Evolutionary conservation across 2,113 vertebrate genomes (phyloP), one percentile per base, ranked within the genome.

Genomic region (Seriola quinqueradiata): DNA sequence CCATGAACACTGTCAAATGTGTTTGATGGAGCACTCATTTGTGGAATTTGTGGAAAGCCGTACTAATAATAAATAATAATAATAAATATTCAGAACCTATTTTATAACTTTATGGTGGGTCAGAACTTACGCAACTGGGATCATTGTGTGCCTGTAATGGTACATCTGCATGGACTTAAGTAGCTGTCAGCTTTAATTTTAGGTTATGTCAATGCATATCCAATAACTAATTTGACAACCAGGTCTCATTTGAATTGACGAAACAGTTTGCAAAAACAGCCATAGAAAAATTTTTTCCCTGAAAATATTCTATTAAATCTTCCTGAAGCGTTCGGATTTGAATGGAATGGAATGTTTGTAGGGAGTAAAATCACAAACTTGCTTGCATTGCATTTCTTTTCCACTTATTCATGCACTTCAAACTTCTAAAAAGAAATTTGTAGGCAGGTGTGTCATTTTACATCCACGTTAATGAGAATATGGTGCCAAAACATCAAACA

Each of bases 1-100:
- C 50, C 6, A 0, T 14, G 34, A 75, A 58, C 42, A 54, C 46
- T 61, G 69, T 61, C 65, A 50, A 44, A 65, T 81, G 44, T 64
- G 36, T 85, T 68, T 75, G 59, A 79, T 73, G 52, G 73, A 81
- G 77, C 21, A 48, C 46, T 60, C 72, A 67, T 42, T 42, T 42
- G 1, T 10, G 7, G 12, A 13, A 9, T 57, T 17, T 68, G 38
- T 52, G 9, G 7, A 80, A 25, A 72, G 1, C 4, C 28, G 3
- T 9, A 23, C 13, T 17, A 48, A 28, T 28, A 28, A 28, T 28
- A 28, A 28, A 28, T 28, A 28, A 28, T 28, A 28, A 2, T 28
- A 28, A 28, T 9, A 28, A 64, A 52, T 2, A 50, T 19, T 50
- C 48, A 50, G 17, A 50, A 52, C 21, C 50, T 21, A 12, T 52